Base-by-base conservation (phyloP, 2,797 vertebrate genomes). In the Brachymystax lenok region DNA sequence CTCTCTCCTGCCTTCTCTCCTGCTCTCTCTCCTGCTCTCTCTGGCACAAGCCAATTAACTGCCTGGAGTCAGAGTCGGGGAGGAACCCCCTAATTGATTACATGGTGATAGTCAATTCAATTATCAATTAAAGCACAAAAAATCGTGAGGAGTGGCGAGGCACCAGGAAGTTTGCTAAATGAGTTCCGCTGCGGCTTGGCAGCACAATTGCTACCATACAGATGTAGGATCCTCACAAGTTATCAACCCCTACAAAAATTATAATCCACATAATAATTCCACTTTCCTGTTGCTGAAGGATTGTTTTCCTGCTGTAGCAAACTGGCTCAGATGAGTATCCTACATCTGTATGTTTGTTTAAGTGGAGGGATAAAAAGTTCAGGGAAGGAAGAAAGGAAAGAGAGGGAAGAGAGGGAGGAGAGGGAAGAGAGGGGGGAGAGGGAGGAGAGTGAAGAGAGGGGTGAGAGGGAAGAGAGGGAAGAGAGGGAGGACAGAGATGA, bases 11-110 rank as follows among this genome's bases (percentile, higher is more conserved):
- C 24, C 24, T 2, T 30, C 28, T 30, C 28, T 30, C 28, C 28
- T 30, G 28, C 30, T 33, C 30, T 76, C 59, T 79, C 85, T 86
- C 82, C 77, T 79, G 85, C 80, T 88, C 88, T 90, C 88, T 64
- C 78, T 91, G 90, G 89, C 93, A 91, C 93, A 92, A 93, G 88
- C 89, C 92, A 93, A 94, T 94, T 93, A 93, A 90, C 85, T 78
- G 83, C 86, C 86, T 85, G 59, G 83, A 91, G 87, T 91, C 87
- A 75, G 84, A 90, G 91, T 81, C 67, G 33, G 74, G 80, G 87
- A 89, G 88, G 87, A 91, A 84, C 84, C 79, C 78, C 74, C 84
- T 92, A 93, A 94, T 92, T 93, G 92, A 94, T 95, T 92, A 92
- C 90, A 90, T 81, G 87, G 86, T 81, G 80, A 91, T 87, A 88